These are phyloP conservation scores for Chaetops frenatus DNA, from an alignment of 2,113 vertebrate species.

Conservation along the genomic window DNA sequence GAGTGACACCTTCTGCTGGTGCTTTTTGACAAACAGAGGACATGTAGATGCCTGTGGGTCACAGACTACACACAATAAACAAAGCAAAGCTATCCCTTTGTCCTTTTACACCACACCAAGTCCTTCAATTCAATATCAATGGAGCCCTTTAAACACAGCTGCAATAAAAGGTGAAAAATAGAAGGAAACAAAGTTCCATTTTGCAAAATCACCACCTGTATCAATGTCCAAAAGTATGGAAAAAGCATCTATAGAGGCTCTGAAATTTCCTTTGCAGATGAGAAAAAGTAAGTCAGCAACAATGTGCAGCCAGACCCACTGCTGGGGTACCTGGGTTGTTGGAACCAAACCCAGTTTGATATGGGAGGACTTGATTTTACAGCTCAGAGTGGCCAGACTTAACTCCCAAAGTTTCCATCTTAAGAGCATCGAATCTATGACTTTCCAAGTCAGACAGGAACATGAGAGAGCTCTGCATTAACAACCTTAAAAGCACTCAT, in stretches of 20 bases:
- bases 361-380: not conserved
- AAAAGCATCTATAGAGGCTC: not conserved
- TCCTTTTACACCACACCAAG: not conserved
- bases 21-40: not conserved
- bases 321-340: not conserved
- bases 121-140: not conserved
- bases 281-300: not conserved
- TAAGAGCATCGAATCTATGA: accelerated
- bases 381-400: not conserved
- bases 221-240: not conserved
- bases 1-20: not conserved
- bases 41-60: not conserved
- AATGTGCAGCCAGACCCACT: not conserved
- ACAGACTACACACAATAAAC: not conserved
- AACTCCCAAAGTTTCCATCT: not conserved
- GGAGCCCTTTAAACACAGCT: not conserved
- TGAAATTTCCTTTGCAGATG: not conserved
- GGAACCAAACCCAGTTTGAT: not conserved
- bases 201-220: not conserved
- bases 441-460: not conserved
- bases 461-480: not conserved
- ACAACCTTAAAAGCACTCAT: not conserved
- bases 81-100: not conserved
- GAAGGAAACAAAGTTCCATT: not conserved
- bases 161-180: not conserved